Evolutionary conservation across 2,888 invertebrate species (phyloP).

Genomic region (Bedellia somnulentella): DNA sequence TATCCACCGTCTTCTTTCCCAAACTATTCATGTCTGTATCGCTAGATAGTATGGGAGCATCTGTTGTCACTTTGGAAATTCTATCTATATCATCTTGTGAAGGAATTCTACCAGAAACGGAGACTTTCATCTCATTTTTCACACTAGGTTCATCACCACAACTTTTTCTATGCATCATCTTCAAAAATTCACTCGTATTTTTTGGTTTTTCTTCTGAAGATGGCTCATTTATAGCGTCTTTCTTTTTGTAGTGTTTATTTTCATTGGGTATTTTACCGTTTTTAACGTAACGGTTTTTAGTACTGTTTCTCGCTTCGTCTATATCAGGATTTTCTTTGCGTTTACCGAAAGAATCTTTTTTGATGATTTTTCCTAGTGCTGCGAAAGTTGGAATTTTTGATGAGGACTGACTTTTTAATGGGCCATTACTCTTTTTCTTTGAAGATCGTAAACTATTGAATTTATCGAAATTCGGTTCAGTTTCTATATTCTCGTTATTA

Average conservation of each 20-base stretch:
- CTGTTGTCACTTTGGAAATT: slow-evolving; percentile 85
- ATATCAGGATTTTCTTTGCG: slow-evolving; percentile 18
- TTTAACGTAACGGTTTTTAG: slow-evolving; percentile 42
- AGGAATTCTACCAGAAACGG: slow-evolving; percentile 56
- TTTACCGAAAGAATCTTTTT: slow-evolving; percentile 44
- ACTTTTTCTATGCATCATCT: slow-evolving; percentile 32
- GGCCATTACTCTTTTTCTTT: slow-evolving; percentile 28
- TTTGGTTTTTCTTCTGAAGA: too few species aligned
- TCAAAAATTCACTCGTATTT: background rate
- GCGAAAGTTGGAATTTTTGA: slow-evolving; percentile 54
- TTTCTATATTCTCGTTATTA: slow-evolving; percentile 48
- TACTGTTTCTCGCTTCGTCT: slow-evolving; percentile 15
- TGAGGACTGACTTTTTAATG: slow-evolving; percentile 41
- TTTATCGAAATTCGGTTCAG: slow-evolving; percentile 34
- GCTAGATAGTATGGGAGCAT: slow-evolving; percentile 74
- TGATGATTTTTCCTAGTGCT: slow-evolving; percentile 50
- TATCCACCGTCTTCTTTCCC: slow-evolving; percentile 79
- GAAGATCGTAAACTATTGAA: slow-evolving; percentile 49
- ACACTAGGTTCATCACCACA: slow-evolving; percentile 46
- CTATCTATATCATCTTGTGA: slow-evolving; percentile 87
- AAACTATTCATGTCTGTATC: slow-evolving; percentile 68
- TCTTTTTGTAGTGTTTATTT: slow-evolving; percentile 37
- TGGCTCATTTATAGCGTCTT: too few species aligned
- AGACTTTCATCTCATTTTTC: slow-evolving; percentile 28
- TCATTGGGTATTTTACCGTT: slow-evolving; percentile 30